Base-by-base conservation (phyloP, 2,113 vertebrate genomes). In the Macquaria australasica region DNA sequence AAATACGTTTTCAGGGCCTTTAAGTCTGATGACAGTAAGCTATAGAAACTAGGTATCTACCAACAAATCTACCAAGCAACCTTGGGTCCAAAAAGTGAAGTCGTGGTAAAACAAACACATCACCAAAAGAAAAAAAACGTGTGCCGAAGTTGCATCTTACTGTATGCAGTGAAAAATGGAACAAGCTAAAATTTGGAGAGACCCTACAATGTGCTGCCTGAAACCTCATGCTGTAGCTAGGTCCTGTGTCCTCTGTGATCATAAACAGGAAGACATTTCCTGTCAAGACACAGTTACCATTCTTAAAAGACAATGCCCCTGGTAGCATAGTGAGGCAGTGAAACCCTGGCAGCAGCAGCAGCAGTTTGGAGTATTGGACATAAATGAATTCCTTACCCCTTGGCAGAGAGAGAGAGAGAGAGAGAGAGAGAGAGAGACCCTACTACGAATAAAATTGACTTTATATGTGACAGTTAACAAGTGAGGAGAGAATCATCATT, bases 381-480 rank as follows among this genome's bases (percentile, higher is more conserved):
- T 77, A 85, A 80, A 91, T 84, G 7, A 74, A 83, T 88, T 79
- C 63, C 75, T 83, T 67, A 77, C 72, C 69, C 71, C 63, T 53
- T 72, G 62, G 82, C 86, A 87, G 48, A 79, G 23, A 82, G 69
- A 45, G 25, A 78, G n/a, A 81, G 69, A 45, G 18, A 50, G 3
- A 50, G 4, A 50, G 48, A 15, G 14, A 12, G 8, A 31, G 37
- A 68, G 66, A 76, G 71, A 87, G 63, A 20, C 12, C 7, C 34
- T 78, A 68, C 81, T 81, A 77, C 21, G 76, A 87, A 86, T 92
- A 85, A 85, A 90, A 80, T 50, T 83, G 83, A 79, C 66, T 89
- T 82, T 83, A 79, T 83, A 55, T 73, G 73, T 90, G 89, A 92
- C 88, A 89, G 87, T 88, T 87, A 91, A 92, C 86, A 91, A 88